phyloP scores from a whole-genome alignment of 1,140 invertebrate genomes.

The Pseudomyrmex dendroicus region DNA sequence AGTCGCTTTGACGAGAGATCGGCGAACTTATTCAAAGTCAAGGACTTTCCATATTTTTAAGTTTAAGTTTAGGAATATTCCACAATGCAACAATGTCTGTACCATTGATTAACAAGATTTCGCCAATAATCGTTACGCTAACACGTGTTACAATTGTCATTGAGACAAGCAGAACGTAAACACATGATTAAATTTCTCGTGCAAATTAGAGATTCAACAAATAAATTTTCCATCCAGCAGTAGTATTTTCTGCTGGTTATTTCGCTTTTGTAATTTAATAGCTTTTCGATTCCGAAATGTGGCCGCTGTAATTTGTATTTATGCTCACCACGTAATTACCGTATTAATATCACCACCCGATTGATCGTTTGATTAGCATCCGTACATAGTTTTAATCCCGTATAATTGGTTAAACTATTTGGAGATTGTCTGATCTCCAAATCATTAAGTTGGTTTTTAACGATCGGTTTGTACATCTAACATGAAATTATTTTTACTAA shows the following conservation, averaged over 20 bases:
- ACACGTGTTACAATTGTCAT: slow-evolving; percentile 46
- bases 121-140: slow-evolving; percentile 54
- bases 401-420: background rate
- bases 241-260: slow-evolving; percentile 24
- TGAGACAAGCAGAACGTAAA: slow-evolving; percentile 39
- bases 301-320: slow-evolving; percentile 26
- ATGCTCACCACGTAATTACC: background rate
- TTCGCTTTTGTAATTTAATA: slow-evolving; percentile 37
- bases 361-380: slow-evolving; percentile 18
- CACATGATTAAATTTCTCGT: slow-evolving; percentile 43
- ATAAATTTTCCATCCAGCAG: slow-evolving; percentile 22
- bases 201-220: slow-evolving; percentile 38
- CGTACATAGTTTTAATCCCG: background rate
- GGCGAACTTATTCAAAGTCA: slow-evolving; percentile 41
- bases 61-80: slow-evolving; percentile 37
- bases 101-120: slow-evolving; percentile 49
- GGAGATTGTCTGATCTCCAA: background rate
- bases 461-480: background rate
- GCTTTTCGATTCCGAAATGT: slow-evolving; percentile 21
- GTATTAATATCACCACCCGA: background rate
- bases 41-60: slow-evolving; percentile 4
- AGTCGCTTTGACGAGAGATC: background rate
- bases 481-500: background rate
- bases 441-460: background rate
- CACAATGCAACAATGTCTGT: slow-evolving; percentile 32